Evolutionary conservation across 2,113 vertebrate genomes (phyloP).

Genomic region (Nycticryphes semicollaris): DNA sequence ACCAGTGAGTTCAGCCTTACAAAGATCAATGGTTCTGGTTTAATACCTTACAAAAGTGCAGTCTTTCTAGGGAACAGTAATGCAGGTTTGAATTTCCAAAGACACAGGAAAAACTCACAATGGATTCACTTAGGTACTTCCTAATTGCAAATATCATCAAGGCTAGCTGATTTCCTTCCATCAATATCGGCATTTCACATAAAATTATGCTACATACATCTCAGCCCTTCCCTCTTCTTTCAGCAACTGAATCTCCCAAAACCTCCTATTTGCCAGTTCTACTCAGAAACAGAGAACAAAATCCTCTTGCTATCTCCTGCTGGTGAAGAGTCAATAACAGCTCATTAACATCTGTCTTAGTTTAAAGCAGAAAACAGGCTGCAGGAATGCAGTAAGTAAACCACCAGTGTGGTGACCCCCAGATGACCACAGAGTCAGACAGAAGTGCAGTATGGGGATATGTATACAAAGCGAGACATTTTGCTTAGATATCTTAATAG

Average conservation of each 20-base stretch:
- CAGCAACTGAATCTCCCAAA: neutral
- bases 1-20: neutral
- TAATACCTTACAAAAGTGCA: neutral
- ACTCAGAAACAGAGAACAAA: neutral
- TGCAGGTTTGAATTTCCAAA: neutral
- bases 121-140: neutral
- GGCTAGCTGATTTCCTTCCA: neutral
- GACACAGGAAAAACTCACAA: neutral
- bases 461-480: neutral
- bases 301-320: neutral
- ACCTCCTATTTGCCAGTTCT: neutral
- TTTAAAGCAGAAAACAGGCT: neutral
- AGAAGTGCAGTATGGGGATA: neutral
- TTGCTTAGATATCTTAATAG: constrained; percentile 9
- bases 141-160: neutral
- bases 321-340: neutral
- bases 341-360: constrained; percentile 34
- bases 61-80: neutral
- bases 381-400: constrained; percentile 32
- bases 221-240: neutral
- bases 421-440: neutral
- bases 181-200: neutral
- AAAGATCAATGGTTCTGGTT: neutral
- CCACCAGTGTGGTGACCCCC: neutral
- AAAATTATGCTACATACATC: neutral